A percentile compares a stretch with the other conserved stretches of the same genome.
phyloP scores from a whole-genome alignment of 2,888 invertebrate genomes.

The Xylota sylvarum region DNA sequence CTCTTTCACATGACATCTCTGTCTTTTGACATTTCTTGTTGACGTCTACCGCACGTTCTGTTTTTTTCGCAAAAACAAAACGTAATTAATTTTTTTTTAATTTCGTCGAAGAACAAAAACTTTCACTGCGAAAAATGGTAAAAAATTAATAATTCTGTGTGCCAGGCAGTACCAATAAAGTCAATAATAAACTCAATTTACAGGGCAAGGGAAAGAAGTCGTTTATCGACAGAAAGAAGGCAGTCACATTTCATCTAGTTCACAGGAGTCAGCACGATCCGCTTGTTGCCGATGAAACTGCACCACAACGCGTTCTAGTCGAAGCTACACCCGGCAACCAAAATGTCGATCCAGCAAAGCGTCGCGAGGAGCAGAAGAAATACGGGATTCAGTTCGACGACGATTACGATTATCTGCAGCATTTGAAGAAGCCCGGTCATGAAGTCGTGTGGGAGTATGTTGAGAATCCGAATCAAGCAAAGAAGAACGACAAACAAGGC shows the following conservation, averaged over 20 bases:
- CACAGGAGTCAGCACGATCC: conserved; percentile 98
- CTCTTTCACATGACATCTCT: conserved; percentile 9
- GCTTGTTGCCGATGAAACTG: conserved; percentile 93
- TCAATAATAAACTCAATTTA: background rate
- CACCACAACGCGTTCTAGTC: conserved; percentile 94
- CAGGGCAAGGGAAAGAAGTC: conserved; percentile 83
- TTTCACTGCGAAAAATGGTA: conserved; percentile 53
- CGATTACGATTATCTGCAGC: conserved; percentile 97
- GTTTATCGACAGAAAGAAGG: conserved; percentile 96
- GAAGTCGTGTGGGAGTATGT: conserved; percentile 84
- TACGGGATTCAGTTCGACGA: conserved; percentile 97
- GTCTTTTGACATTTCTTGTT: conserved; percentile 43
- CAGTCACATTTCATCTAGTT: conserved; percentile 96
- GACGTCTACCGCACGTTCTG: conserved; percentile 60
- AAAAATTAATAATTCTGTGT: background rate
- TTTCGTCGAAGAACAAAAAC: background rate
- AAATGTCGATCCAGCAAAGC: conserved; percentile 85
- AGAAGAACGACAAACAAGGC: conserved; percentile 78
- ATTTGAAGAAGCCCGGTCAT: conserved; percentile 87
- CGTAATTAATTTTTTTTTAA: conserved; percentile 1
- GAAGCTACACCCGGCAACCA: conserved; percentile 83
- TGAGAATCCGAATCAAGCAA: conserved; percentile 82
- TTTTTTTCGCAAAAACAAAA: conserved; percentile 25
- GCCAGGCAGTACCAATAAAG: too few relatives aligned
- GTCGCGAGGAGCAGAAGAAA: conserved; percentile 90